These are phyloP conservation scores for Melinaea marsaeus DNA, from an alignment of 2,888 invertebrate species.

Conservation along the genomic window DNA sequence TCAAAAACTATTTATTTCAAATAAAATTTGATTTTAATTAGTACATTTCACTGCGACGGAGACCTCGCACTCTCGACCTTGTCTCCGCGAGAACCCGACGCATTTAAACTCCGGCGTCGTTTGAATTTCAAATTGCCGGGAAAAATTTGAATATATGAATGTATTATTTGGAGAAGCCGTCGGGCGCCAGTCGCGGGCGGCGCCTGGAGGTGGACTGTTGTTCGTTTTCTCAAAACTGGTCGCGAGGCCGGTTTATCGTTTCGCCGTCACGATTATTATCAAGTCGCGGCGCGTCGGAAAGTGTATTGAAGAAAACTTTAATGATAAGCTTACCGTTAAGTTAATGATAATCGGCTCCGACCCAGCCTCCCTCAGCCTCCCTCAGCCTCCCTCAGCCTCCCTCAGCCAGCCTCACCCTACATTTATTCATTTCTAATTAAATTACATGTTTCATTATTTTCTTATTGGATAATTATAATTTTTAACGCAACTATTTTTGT, in stretches of 20 bases:
- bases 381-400: background rate
- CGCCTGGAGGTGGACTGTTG: slow-evolving; percentile 52
- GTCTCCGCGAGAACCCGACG: slow-evolving; percentile 12
- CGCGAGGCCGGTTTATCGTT: slow-evolving; percentile 44
- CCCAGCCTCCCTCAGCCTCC: no score
- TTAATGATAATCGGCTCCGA: no score
- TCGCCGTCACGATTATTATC: slow-evolving; percentile 52
- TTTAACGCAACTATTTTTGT: no score
- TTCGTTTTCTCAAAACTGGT: slow-evolving; percentile 62
- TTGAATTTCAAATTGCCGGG: slow-evolving; percentile 31
- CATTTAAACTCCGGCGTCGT: background rate
- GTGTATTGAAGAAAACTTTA: slow-evolving; percentile 47
- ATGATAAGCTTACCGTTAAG: slow-evolving; percentile 25
- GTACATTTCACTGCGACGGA: slow-evolving; percentile 8
- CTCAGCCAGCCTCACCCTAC: background rate
- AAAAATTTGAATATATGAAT: slow-evolving; percentile 34
- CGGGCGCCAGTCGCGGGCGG: slow-evolving; percentile 42
- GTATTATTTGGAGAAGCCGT: slow-evolving; percentile 33
- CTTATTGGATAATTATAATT: no score
- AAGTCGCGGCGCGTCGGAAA: slow-evolving; percentile 42
- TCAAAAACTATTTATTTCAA: slow-evolving; percentile 13
- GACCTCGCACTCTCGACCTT: background rate
- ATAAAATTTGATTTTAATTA: slow-evolving; percentile 5
- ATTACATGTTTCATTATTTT: no score
- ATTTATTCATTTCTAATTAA: no score